phyloP scores from a whole-genome alignment of 1,140 invertebrate species.

The Drosophila simulans region DNA sequence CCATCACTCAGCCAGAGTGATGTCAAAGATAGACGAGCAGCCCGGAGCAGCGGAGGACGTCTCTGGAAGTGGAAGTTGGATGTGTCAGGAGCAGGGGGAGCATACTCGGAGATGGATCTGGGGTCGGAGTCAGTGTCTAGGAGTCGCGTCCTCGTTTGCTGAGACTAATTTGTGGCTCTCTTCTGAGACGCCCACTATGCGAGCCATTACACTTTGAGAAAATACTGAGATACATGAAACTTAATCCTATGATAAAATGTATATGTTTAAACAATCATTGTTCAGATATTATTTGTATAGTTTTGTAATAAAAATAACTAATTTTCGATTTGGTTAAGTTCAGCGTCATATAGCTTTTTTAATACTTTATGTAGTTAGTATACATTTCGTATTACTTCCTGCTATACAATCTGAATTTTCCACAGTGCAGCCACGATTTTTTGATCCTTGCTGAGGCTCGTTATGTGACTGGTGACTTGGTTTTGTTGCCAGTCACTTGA shows the following conservation, averaged over 20 bases:
- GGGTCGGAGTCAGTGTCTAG: conserved; percentile 8
- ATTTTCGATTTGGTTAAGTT: too few species aligned
- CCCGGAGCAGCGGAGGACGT: conserved; percentile 12
- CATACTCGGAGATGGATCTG: conserved; percentile 7
- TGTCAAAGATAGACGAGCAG: conserved; percentile 46
- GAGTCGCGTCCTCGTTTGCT: conserved; percentile 58
- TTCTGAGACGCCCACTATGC: conserved; percentile 46
- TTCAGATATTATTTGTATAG: too few species aligned
- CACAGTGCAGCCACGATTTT: conserved; percentile 26
- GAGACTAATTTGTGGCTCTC: conserved; percentile 68
- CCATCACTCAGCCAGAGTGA: conserved; percentile 47
- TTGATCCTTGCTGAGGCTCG: conserved; percentile 62
- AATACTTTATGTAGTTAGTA: neutral
- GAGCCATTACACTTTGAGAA: conserved; percentile 14
- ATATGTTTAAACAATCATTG: too few species aligned
- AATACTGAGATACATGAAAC: neutral
- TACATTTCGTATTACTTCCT: neutral
- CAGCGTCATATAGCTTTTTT: too few species aligned
- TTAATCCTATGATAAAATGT: too few species aligned
- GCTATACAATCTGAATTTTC: neutral
- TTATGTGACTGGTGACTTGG: conserved; percentile 61
- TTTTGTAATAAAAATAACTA: too few species aligned
- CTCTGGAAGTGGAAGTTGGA: conserved; percentile 10
- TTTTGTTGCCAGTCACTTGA: conserved; percentile 81
- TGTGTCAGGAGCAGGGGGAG: conserved; percentile 9